Conservation (phyloP, 1,140 invertebrate genomes). For the Dendroctonus valens region DNA sequence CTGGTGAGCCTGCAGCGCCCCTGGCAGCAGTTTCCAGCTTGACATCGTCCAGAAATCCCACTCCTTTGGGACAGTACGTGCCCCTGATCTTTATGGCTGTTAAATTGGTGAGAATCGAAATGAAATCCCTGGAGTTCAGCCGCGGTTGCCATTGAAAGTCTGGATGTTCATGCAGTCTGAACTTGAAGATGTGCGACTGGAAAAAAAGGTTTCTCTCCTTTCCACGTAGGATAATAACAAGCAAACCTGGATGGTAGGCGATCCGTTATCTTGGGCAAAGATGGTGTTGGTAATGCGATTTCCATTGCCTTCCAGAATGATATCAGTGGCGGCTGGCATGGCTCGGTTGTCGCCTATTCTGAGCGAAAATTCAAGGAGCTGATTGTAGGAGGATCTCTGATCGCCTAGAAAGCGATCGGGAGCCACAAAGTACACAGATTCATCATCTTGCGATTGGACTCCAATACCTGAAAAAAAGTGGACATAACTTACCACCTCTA, state of each 20-base stretch:
- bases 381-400: constrained; percentile 92
- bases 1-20: constrained; percentile 75
- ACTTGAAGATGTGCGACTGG: constrained; percentile 67
- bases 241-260: constrained; percentile 68
- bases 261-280: constrained; percentile 84
- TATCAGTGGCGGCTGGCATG: constrained; percentile 70
- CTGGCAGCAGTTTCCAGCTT: constrained; percentile 81
- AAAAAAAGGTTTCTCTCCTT: neutral
- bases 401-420: constrained; percentile 89
- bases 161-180: constrained; percentile 86
- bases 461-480: too few relatives aligned
- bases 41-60: constrained; percentile 87
- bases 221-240: neutral
- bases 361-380: constrained; percentile 85
- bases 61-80: constrained; percentile 83
- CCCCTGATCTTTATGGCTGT: constrained; percentile 92
- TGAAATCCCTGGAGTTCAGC: constrained; percentile 81
- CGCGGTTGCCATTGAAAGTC: constrained; percentile 90
- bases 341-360: constrained; percentile 75
- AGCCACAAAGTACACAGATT: constrained; percentile 84
- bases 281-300: constrained; percentile 77
- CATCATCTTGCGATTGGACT: constrained; percentile 67
- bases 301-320: constrained; percentile 77
- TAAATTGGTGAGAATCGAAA: constrained; percentile 88
- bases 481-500: too few relatives aligned